Evolutionary conservation across 1,140 invertebrate genomes (phyloP), one percentile per base, ranked within the genome.

Genomic region (Atta cephalotes): DNA sequence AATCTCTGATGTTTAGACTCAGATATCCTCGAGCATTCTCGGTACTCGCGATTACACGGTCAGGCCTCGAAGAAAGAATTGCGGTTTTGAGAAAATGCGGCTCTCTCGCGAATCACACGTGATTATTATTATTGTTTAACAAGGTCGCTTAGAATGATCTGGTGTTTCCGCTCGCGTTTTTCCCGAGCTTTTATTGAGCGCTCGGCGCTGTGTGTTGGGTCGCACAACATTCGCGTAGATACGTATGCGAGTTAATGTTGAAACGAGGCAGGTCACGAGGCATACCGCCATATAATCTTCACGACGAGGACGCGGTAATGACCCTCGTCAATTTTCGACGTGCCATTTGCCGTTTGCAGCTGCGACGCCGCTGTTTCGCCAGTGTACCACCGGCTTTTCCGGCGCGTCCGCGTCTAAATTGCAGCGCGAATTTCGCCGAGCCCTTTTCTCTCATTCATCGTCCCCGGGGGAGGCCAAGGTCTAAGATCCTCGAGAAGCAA

Each of bases 241-340:
- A 21, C 18, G 18, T 35, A 31, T n/a, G 9, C 45, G 60, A 82
- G 79, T 82, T 82, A 82, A 84, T 76, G 80, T 63, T 9, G 10
- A 49, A 35, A 35, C 14, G 70, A 45, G 79, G 49, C 53, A 49
- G 66, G 53, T 82, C 53, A 53, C 79, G 53, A 60, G 70, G 35
- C 45, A n/a, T 35, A 82, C 80, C 80, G 80, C 80, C 45, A 28
- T 84, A 45, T 84, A 84, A 82, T 82, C 68, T 74, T 74, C 56
- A 25, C 80, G 80, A 82, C 63, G 78, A 70, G 79, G 68, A 82
- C 68, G 66, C 79, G 66, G 68, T 74, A 82, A 84, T 76, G 80
- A 84, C 56, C 70, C 70, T 84, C 70, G 80, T 84, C 80, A 84
- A 84, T 84, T 84, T 81, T 76, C 80, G 66, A 82, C 80, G 68